Conservation (phyloP, 2,888 invertebrate genomes). For the Diarsia rubi region DNA sequence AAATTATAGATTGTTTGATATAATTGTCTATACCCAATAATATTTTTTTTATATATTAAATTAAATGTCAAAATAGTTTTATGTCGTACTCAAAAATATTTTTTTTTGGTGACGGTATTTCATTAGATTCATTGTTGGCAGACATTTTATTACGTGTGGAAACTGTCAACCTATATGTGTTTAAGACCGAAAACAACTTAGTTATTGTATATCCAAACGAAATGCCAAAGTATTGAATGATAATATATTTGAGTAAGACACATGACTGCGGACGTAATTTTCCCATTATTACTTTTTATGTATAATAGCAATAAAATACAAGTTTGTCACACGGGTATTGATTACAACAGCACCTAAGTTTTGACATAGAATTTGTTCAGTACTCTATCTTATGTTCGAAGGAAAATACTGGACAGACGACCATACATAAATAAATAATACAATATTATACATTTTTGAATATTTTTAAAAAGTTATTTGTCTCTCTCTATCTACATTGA, state of each 20-base stretch:
- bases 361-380: constrained; percentile 78
- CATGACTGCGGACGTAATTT: constrained; percentile 18
- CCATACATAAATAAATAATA: constrained; percentile 26
- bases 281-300: constrained; percentile 16
- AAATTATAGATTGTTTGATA: constrained; percentile 68
- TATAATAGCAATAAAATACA: constrained; percentile 45
- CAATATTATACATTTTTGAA: constrained; percentile 32
- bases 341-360: constrained; percentile 77
- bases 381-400: constrained; percentile 68
- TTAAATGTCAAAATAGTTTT: constrained; percentile 58
- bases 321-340: constrained; percentile 51
- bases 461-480: constrained; percentile 12
- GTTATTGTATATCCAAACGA: background rate
- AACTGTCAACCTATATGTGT: background rate
- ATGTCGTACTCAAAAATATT: constrained; percentile 55
- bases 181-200: background rate
- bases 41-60: constrained; percentile 53
- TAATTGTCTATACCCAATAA: constrained; percentile 61
- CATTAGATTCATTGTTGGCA: background rate
- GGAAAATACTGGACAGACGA: constrained; percentile 63
- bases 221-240: background rate
- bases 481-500: constrained; percentile 28
- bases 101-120: background rate
- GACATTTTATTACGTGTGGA: background rate
- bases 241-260: constrained; percentile 58